These are phyloP conservation scores for Gopherus flavomarginatus DNA, from an alignment of 2,113 vertebrate species.

Conservation along the genomic window DNA sequence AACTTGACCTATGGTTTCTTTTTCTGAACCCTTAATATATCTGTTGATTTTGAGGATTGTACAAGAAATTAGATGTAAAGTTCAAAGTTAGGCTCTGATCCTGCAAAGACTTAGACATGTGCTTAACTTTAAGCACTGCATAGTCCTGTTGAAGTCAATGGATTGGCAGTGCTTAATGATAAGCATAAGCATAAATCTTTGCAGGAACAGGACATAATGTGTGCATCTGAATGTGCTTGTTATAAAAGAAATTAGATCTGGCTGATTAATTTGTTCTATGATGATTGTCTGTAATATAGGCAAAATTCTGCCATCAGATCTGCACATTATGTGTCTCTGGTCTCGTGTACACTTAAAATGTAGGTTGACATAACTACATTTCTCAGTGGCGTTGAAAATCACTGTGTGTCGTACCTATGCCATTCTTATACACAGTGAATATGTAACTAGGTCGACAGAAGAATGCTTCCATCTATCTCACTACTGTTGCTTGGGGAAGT, in stretches of 20 bases:
- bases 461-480: no score
- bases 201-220: not conserved
- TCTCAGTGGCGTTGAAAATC: no score
- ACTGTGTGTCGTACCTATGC: no score
- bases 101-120: not conserved
- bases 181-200: not conserved
- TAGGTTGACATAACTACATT: no score
- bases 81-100: not conserved
- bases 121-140: no score
- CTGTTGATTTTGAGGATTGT: not conserved
- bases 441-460: no score
- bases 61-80: not conserved
- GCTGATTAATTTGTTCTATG: not conserved
- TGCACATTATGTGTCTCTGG: not conserved
- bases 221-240: not conserved
- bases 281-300: not conserved
- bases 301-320: not conserved
- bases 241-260: not conserved
- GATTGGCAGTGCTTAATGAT: not conserved
- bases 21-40: not conserved
- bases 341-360: no score
- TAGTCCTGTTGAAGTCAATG: not conserved
- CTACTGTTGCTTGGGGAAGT: no score
- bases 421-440: no score
- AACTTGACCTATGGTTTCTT: not conserved